Conservation (phyloP, 2,888 invertebrate genomes). For the Sipha maydis region DNA sequence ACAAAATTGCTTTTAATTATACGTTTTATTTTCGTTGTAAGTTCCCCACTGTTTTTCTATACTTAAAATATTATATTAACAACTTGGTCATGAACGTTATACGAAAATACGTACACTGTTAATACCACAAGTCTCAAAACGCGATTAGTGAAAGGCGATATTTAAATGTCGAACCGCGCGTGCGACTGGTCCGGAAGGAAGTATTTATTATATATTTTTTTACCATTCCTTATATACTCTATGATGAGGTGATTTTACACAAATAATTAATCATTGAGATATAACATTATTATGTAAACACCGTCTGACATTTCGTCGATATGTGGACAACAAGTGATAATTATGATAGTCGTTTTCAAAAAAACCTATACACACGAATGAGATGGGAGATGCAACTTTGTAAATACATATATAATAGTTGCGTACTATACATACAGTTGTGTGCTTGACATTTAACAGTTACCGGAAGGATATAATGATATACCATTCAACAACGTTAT, state of each 20-base stretch:
- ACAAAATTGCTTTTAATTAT: slow-evolving; percentile 36
- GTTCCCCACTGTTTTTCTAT: neutral
- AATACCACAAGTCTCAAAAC: slow-evolving; percentile 7
- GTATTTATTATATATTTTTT: slow-evolving; percentile 18
- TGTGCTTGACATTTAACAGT: slow-evolving; percentile 1
- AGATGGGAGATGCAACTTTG: neutral
- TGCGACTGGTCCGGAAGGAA: slow-evolving; percentile 47
- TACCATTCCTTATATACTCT: neutral
- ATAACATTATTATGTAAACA: neutral
- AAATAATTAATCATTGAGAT: slow-evolving; percentile 8
- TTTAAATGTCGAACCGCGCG: slow-evolving; percentile 32
- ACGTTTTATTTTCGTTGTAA: neutral
- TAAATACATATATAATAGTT: neutral
- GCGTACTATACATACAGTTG: neutral
- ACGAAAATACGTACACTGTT: neutral
- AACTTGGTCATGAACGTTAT: neutral
- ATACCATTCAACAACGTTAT: neutral
- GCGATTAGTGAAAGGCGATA: slow-evolving; percentile 56
- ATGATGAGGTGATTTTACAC: neutral
- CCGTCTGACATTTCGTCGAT: slow-evolving; percentile 20
- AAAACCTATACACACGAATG: neutral
- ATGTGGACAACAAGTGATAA: neutral
- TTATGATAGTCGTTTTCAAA: neutral
- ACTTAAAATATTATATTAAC: neutral
- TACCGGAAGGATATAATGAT: neutral